Evolutionary conservation across 2,797 vertebrate genomes (phyloP), one percentile per base, ranked within the genome.

Genomic region (Rousettus madagascariensis): DNA sequence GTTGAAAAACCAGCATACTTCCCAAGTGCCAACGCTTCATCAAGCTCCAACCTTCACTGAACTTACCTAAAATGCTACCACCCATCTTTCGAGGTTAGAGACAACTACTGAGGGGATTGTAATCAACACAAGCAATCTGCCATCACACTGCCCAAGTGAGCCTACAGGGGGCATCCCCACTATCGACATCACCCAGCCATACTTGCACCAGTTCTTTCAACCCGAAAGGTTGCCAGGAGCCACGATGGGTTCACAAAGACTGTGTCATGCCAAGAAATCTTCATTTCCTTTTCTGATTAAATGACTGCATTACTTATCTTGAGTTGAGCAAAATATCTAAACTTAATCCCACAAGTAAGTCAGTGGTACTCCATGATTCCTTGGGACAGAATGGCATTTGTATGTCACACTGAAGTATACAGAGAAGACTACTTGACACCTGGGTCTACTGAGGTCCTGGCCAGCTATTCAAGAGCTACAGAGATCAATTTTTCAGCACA

Each of bases 261-360:
- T 46, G n/a, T n/a, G 30, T 24, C 28, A 77, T 8, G 3, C 43
- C 71, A 68, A 86, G 46, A 94, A 90, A 92, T 68, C 0, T 61
- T 86, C 71, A 71, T 79, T 91, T 95, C 36, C 55, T 87, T 63
- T 88, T 90, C 46, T 46, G 9, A 91, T 57, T 84, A 90, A 79
- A 95, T 33, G 15, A 85, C 3, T 12, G 15, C 13, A 33, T 57
- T 63, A 59, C 68, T 78, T 83, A 66, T 38, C n/a, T 63, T 36
- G 49, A 94, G 15, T 22, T 63, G 43, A 80, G 80, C 33, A 88
- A 91, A 79, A 41, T 69, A 74, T 24, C 36, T 61, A 78, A 36
- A 22, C 41, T 12, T 63, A 38, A 38, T 8, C 1, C 30, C 43
- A 28, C 55, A n/a, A 49, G 20, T 43, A 61, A 65, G 30, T 74